phyloP scores from a whole-genome alignment of 1,140 invertebrate genomes.

The Globodera ellingtonae region DNA sequence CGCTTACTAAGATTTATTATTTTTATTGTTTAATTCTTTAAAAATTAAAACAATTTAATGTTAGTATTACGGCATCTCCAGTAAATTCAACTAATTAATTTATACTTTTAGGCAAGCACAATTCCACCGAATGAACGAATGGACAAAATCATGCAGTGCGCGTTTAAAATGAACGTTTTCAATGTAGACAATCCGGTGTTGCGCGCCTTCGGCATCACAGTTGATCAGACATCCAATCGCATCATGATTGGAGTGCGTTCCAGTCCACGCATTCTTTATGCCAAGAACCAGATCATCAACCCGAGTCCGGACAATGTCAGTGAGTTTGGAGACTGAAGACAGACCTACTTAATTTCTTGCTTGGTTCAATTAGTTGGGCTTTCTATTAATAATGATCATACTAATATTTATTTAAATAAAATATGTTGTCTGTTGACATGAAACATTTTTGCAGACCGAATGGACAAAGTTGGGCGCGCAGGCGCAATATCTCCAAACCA shows the following conservation, averaged over 20 bases:
- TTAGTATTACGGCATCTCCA: background rate
- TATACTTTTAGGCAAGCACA: constrained; percentile 30
- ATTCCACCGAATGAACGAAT: constrained; percentile 38
- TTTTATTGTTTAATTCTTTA: too few relatives aligned
- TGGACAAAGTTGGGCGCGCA: constrained; percentile 27
- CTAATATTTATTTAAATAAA: too few relatives aligned
- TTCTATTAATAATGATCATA: too few relatives aligned
- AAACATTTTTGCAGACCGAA: constrained; percentile 36
- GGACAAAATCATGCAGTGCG: constrained; percentile 40
- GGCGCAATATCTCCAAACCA: constrained; percentile 29
- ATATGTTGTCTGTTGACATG: too few relatives aligned
- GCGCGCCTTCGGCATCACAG: constrained; percentile 36
- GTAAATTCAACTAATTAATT: background rate
- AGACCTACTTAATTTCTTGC: too few relatives aligned
- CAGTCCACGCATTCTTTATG: constrained; percentile 38
- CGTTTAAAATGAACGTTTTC: constrained; percentile 37
- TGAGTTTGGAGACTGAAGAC: too few relatives aligned
- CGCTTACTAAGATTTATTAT: background rate
- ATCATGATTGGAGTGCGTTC: constrained; percentile 36
- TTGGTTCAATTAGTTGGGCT: too few relatives aligned
- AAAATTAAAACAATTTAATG: too few relatives aligned
- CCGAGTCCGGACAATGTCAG: constrained; percentile 33
- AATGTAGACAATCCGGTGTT: constrained; percentile 35
- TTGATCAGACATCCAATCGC: constrained; percentile 27
- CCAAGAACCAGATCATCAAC: constrained; percentile 41